Conservation (phyloP, 2,113 vertebrate species). For the Dolichallabes microphthalmus region DNA sequence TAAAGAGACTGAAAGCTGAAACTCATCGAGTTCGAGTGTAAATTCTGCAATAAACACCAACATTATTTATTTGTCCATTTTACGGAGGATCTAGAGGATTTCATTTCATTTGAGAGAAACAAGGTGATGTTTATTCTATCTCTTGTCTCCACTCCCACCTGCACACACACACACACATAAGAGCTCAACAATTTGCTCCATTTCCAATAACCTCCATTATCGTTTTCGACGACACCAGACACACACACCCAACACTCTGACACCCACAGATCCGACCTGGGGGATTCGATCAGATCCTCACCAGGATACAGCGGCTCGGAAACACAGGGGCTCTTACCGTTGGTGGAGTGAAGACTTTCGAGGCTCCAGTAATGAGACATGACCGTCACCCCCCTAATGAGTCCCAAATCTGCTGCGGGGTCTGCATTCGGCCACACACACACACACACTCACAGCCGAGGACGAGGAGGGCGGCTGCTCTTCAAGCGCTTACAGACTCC, state of each 20-base stretch:
- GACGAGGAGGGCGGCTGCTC: conserved; percentile 54
- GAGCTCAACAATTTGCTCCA: not conserved
- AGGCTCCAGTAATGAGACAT: conserved; percentile 85
- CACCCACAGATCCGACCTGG: not conserved
- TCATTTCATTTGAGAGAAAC: not conserved
- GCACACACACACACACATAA: not conserved
- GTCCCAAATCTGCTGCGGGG: conserved; percentile 60
- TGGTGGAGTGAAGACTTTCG: conserved; percentile 83
- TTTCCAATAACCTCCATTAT: not conserved
- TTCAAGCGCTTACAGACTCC: conserved; percentile 51
- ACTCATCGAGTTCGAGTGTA: not conserved
- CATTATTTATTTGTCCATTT: not conserved
- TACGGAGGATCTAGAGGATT: not conserved
- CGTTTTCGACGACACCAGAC: not conserved
- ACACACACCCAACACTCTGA: not conserved
- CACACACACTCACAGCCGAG: conserved; percentile 46
- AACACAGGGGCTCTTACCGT: conserved; percentile 71
- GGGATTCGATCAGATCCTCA: not conserved
- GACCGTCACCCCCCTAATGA: conserved; percentile 75
- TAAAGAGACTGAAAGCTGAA: not conserved
- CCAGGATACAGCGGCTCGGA: not conserved
- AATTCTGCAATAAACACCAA: not conserved
- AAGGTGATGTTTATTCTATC: not conserved
- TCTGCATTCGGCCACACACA: conserved; percentile 16
- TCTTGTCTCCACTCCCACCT: not conserved